Evolutionary conservation across 2,113 vertebrate genomes (phyloP), one percentile per base, ranked within the genome.

Genomic region (Egretta garzetta): DNA sequence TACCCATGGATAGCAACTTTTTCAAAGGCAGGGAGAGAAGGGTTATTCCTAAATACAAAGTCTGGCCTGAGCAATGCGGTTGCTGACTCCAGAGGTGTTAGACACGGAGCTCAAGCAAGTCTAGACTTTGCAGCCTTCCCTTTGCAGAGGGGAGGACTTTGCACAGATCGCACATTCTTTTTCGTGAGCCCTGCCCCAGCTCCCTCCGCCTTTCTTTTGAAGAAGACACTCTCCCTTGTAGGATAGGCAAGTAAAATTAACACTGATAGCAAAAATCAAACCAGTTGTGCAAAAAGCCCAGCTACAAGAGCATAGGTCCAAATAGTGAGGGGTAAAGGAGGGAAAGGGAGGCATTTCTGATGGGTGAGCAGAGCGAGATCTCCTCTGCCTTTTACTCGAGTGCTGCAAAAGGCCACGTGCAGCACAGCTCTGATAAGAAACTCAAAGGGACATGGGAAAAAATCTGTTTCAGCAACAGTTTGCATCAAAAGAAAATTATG

Each of bases 1-100:
- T 45, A 18, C 6, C 5, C 0, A 0, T 22, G 20, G 32, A 49
- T 2, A 43, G 41, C 52, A 32, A 11, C 30, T 47, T 71, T 50
- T 71, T 20, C 50, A 55, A 70, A 59, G 41, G 14, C 47, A 74
- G 26, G 74, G 72, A 60, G n/a, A 26, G 19, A 2, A 1, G 10
- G 3, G 19, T 37, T 58, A 47, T 60, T 81, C 53, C 86, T 58
- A 58, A 41, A 86, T 9, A 72, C 73, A 32, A 45, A 71, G 39
- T 63, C 43, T 41, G 20, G 26, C 18, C 10, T 39, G 23, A 47
- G n/a, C 30, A 64, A 39, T 11, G 30, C 2, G 1, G 10, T 47
- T 80, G 43, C 60, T 74, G 55, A 55, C n/a, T 63, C 55, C 43
- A 66, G 35, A 68, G 75, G 15, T 52, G 19, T 45, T 55, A 77